These are phyloP conservation scores for Aleiodes testaceus DNA, from an alignment of 2,888 invertebrate genomes.

Conservation along the genomic window DNA sequence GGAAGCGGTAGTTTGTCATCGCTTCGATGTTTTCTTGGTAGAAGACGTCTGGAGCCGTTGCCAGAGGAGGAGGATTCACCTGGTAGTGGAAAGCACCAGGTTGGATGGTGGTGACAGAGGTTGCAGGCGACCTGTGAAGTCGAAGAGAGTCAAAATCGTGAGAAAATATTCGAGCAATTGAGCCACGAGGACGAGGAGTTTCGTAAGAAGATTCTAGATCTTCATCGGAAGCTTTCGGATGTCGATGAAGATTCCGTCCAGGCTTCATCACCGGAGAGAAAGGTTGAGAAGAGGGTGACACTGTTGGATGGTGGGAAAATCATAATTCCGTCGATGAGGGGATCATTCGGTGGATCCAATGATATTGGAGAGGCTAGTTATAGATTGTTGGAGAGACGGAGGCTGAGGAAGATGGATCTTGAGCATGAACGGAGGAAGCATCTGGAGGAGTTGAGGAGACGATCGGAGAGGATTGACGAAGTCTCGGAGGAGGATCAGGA, in stretches of 20 bases:
- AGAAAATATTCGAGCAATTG: slow-evolving; percentile 63
- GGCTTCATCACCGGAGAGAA: slow-evolving; percentile 25
- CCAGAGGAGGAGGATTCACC: slow-evolving; percentile 86
- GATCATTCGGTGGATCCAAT: slow-evolving; percentile 7
- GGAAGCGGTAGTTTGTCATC: slow-evolving; percentile 63
- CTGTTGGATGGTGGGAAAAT: slow-evolving; percentile 28
- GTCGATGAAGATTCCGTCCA: slow-evolving; percentile 48
- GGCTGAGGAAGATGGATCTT: slow-evolving; percentile 52
- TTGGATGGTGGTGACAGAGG: slow-evolving; percentile 73
- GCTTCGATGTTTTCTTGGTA: slow-evolving; percentile 73
- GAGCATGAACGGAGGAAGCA: slow-evolving; percentile 58
- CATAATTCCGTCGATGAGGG: slow-evolving; percentile 27
- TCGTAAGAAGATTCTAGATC: slow-evolving; percentile 68
- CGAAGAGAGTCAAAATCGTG: slow-evolving; percentile 59
- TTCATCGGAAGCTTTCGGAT: slow-evolving; percentile 64
- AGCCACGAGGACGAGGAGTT: slow-evolving; percentile 69
- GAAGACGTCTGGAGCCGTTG: slow-evolving; percentile 86
- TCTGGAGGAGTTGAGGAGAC: slow-evolving; percentile 60
- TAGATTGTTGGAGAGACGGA: slow-evolving; percentile 43
- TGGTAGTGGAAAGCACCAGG: slow-evolving; percentile 66
- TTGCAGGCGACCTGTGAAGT: slow-evolving; percentile 61
- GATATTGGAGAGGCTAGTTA: slow-evolving; percentile 16
- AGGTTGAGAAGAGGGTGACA: slow-evolving; percentile 20
- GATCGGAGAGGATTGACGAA: slow-evolving; percentile 59
- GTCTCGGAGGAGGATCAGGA: slow-evolving; percentile 55